Evolutionary conservation across 2,888 invertebrate species (phyloP), one percentile per base, ranked within the genome.

Genomic region (Strigamia maritima): DNA sequence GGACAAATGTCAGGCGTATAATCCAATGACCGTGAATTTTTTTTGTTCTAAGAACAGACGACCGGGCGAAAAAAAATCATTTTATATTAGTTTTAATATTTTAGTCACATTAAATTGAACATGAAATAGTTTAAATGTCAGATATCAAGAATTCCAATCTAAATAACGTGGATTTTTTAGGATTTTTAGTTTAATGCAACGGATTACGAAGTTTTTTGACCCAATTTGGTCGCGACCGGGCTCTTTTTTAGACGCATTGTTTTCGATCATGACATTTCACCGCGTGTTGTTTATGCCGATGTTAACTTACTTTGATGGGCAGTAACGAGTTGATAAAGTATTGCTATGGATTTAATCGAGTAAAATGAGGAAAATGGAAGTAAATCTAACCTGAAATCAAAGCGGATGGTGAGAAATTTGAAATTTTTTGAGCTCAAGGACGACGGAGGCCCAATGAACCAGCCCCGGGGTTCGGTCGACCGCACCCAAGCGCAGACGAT

Each of bases 381-480:
- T 16, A 28, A 28, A 70, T 28, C 28, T 7, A 28, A 28, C 60
- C 1, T 70, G 70, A n/a, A 70, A 28, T 70, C 28, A n/a, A 28
- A 70, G n/a, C 70, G 70, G 70, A 70, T 70, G 70, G 70, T 16
- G 26, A 26, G n/a, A 70, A 70, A 24, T 70, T 28, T 1, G 2
- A 70, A 70, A 70, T 26, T 24, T 70, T 70, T 70, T 70, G 70
- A 70, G 70, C 70, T 70, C 70, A 70, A 70, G 70, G 70, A 70
- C 70, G 70, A n/a, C 24, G 70, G 70, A 70, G 70, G 70, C 70
- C 70, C 70, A 70, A 70, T 70, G 70, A 70, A 70, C 70, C 70
- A 70, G 70, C 70, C 70, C 26, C 70, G 70, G 70, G 70, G 70
- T 70, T 70, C 70, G 70, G 70, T 70, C 70, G 70, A 70, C 70